Base-by-base conservation (phyloP, 2,797 vertebrate genomes). In the Takifugu ocellatus region DNA sequence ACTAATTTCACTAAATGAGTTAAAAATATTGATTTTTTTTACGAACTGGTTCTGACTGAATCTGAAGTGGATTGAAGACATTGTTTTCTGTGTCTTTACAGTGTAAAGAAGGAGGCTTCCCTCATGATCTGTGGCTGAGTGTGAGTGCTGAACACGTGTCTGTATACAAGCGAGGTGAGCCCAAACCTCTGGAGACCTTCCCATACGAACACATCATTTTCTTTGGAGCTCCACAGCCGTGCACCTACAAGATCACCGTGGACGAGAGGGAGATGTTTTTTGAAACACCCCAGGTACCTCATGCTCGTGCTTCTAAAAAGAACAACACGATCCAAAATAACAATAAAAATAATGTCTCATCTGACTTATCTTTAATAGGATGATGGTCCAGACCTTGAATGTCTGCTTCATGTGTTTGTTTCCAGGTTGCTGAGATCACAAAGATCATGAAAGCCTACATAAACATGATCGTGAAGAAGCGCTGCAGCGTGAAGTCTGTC, bases 361-460 rank as follows among this genome's bases (percentile, higher is more conserved):
- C 36, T 39, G 36, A 12, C 36, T 14, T 14, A 39, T 12, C 3
- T 14, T 14, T 4, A 39, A 14, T 12, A 39, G 12, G 12, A 39
- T 14, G 12, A 4, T 14, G 36, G 36, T 4, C 12, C 36, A 39
- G 36, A 39, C 36, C 14, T 39, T 70, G 31, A 70, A 25, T 10
- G 11, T 47, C 11, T 54, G 25, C 58, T 49, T 56, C 7, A 39
- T 70, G 9, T 71, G 27, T 59, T 5, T 70, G 44, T 54, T 1
- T 54, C 1, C 78, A 97, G 95, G 95, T 96, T 25, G 93, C 93
- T 0, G 95, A 97, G 82, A 96, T 97, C 84, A 93, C 94, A 46
- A 97, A 97, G 87, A 95, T 96, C 79, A 96, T 97, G 94, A 96
- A 95, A 82, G 95, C 94, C 2, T 96, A 97, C 85, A 96, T 97